Base-by-base conservation (phyloP, 2,888 invertebrate genomes). In the Calameuta filiformis region DNA sequence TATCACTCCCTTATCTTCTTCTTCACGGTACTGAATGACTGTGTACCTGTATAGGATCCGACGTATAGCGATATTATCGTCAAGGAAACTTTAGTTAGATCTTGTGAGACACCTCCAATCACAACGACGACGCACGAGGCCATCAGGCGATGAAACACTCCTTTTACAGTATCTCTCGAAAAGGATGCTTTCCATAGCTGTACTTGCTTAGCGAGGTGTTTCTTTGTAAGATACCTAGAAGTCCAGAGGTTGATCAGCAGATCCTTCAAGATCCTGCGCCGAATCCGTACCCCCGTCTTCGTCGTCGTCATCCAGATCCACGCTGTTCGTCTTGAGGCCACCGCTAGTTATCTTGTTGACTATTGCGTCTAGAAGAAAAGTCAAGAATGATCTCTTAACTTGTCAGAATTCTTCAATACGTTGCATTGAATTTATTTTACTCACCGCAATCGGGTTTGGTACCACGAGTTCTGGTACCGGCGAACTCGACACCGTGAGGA, bases 401-500 rank as follows among this genome's bases (percentile, higher is more conserved):
- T 0, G 23, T 2, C 2, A 9, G 15, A 23, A 9, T 9, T 56
- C 23, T 56, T 23, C 0, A 23, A 23, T 2, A 9, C 1, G 9
- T 23, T 23, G 56, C 23, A 15, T 56, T 56, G 23, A 1, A 56
- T 56, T 56, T 40, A 1, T 4, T 40, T 80, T 78, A 93, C 94
- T 93, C 92, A 96, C 96, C 95, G 91, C 96, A 96, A 92, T 95
- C 95, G 79, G 96, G 96, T 92, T 95, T 96, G 71, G 87, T 82
- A 92, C 96, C 95, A 91, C 95, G 93, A 83, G 96, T 95, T 90
- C 97, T 95, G 84, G 97, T 96, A 90, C 96, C 96, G 85, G 97
- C 94, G 88, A 95, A 95, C 92, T 97, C 97, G 73, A 96, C 96
- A 77, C 98, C 98, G 92, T 97, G 97, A 91, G 96, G 95, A 93